These are phyloP conservation scores for Poeciliopsis retropinna DNA, from an alignment of 2,113 vertebrate genomes.

Conservation along the genomic window DNA sequence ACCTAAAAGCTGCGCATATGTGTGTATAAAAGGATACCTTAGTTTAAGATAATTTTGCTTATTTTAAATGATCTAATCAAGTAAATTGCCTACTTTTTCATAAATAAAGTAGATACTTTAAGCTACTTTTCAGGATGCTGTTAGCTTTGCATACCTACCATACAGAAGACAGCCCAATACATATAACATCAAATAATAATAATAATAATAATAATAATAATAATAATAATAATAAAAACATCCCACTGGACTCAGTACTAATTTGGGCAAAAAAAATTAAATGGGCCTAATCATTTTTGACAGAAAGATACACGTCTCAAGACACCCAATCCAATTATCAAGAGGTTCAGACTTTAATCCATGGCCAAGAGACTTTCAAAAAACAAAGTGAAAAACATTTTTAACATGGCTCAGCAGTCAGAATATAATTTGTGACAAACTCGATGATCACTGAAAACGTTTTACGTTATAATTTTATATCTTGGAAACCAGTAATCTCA, in stretches of 20 bases:
- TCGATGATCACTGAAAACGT: not conserved
- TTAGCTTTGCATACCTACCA: constrained; percentile 2
- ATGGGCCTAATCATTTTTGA: constrained; percentile 60
- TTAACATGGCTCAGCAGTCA: not conserved
- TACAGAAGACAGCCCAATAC: constrained; percentile 19
- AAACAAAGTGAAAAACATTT: constrained; percentile 14
- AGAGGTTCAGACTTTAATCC: constrained; percentile 54
- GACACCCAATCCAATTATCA: constrained; percentile 60
- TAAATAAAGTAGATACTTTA: not conserved
- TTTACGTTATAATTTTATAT: not conserved
- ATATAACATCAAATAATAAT: constrained; percentile 30
- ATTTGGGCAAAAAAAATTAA: constrained; percentile 16
- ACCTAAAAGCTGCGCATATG: not conserved
- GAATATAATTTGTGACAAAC: not conserved
- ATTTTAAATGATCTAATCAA: not conserved
- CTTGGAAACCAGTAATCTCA: not conserved
- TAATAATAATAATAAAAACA: constrained; percentile 9
- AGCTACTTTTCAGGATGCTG: not conserved
- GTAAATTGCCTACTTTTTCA: not conserved
- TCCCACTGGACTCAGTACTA: constrained; percentile 16
- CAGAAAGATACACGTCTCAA: constrained; percentile 55
- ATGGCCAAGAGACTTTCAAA: constrained; percentile 34
- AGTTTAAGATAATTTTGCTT: not conserved
- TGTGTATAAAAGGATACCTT: not conserved
- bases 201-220: constrained; percentile 26